Evolutionary conservation across 2,113 vertebrate species (phyloP).

Genomic region (Cryptomyrus ogoouensis): DNA sequence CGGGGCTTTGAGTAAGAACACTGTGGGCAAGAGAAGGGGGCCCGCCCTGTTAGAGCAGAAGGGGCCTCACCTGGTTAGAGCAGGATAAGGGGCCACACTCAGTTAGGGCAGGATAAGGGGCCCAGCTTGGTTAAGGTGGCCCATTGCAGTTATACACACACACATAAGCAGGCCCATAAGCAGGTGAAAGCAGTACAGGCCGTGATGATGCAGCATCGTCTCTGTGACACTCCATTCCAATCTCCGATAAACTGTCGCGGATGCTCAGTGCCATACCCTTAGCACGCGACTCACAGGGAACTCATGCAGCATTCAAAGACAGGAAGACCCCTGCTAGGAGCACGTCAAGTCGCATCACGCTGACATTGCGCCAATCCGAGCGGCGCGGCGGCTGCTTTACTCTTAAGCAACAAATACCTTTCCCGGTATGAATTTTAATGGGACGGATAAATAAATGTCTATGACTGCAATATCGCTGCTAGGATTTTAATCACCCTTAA

Average conservation of each 20-base stretch:
- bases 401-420: neutral
- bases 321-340: neutral
- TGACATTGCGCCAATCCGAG: too few relatives aligned
- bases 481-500: slow-evolving; percentile 14
- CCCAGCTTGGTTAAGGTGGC: neutral
- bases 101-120: neutral
- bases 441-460: slow-evolving; percentile 5
- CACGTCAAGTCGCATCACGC: neutral
- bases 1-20: neutral
- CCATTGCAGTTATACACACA: neutral
- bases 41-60: neutral
- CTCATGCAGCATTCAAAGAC: neutral
- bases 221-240: neutral
- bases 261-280: neutral
- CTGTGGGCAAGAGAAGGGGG: neutral
- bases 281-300: neutral
- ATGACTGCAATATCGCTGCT: neutral
- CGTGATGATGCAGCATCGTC: neutral
- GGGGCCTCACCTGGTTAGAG: neutral
- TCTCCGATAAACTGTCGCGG: neutral
- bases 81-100: neutral
- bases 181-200: too few relatives aligned
- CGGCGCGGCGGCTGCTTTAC: neutral
- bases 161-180: neutral
- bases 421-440: neutral